Evolutionary conservation across 1,140 invertebrate genomes (phyloP).

Genomic region (Chlorops oryzae): DNA sequence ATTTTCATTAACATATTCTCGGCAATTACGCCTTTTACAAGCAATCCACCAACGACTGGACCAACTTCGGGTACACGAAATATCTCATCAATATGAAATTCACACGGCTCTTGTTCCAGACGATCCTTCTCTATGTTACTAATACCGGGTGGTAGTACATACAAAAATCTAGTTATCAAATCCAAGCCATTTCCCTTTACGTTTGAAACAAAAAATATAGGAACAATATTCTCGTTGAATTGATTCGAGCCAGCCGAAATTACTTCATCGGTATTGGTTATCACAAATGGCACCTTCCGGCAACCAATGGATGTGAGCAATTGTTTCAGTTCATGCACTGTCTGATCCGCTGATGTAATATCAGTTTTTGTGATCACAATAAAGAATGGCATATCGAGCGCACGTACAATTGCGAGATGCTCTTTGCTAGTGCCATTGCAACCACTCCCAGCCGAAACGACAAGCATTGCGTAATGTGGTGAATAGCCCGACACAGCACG

Average conservation of each 20-base stretch:
- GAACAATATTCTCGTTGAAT: constrained; percentile 62
- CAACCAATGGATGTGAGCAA: constrained; percentile 60
- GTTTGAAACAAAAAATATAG: constrained; percentile 92
- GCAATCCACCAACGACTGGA: constrained; percentile 81
- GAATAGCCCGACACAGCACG: constrained; percentile 90
- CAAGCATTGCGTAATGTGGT: constrained; percentile 91
- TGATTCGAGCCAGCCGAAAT: constrained; percentile 62
- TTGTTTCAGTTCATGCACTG: constrained; percentile 57
- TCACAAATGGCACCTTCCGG: constrained; percentile 61
- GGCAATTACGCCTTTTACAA: constrained; percentile 76
- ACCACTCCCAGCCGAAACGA: constrained; percentile 60
- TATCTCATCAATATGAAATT: constrained; percentile 92
- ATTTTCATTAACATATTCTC: constrained; percentile 60
- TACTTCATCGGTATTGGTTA: constrained; percentile 65
- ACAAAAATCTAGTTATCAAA: constrained; percentile 72
- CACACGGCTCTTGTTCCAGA: constrained; percentile 67
- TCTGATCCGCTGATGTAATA: constrained; percentile 58
- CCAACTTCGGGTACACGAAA: constrained; percentile 72
- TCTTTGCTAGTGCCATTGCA: constrained; percentile 69
- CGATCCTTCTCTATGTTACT: constrained; percentile 65
- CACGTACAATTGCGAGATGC: constrained; percentile 76
- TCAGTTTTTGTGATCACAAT: constrained; percentile 88
- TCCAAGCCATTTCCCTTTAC: constrained; percentile 83
- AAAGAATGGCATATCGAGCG: constrained; percentile 83
- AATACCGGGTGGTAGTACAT: constrained; percentile 64